Evolutionary conservation across 2,888 invertebrate species (phyloP).

Genomic region (Iselma pallidipennis): DNA sequence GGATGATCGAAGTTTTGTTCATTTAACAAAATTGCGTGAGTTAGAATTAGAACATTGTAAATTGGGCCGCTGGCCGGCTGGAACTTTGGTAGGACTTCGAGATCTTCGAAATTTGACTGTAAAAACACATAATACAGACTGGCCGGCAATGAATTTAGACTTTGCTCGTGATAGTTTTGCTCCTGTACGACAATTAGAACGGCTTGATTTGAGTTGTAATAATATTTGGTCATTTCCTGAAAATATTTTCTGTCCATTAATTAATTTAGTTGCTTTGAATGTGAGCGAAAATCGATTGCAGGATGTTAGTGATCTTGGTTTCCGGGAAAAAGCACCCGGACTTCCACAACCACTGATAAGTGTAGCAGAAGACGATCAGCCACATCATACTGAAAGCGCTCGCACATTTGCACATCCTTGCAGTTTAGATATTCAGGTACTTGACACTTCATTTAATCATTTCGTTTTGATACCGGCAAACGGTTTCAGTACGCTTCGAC

Average conservation of each 20-base stretch:
- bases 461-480: constrained; percentile 81
- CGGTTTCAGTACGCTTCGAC: constrained; percentile 78
- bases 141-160: constrained; percentile 83
- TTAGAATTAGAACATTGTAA: constrained; percentile 86
- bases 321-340: constrained; percentile 68
- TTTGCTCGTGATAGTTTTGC: constrained; percentile 78
- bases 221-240: constrained; percentile 90
- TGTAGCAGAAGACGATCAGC: constrained; percentile 61
- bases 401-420: constrained; percentile 60
- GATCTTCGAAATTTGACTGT: constrained; percentile 85
- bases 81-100: constrained; percentile 76
- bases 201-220: constrained; percentile 83
- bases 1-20: constrained; percentile 77
- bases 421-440: constrained; percentile 77
- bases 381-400: constrained; percentile 47
- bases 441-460: constrained; percentile 85
- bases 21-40: constrained; percentile 78
- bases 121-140: constrained; percentile 80
- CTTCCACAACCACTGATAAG: constrained; percentile 69
- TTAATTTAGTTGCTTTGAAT: constrained; percentile 78
- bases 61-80: constrained; percentile 79
- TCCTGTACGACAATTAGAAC: constrained; percentile 76
- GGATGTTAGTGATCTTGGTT: constrained; percentile 85
- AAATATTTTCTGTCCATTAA: constrained; percentile 80
- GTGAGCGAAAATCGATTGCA: constrained; percentile 86